A percentile compares a stretch with the other conserved stretches of the same genome.
phyloP scores from a whole-genome alignment of 1,140 invertebrate species.

The Ceratitis capitata region DNA sequence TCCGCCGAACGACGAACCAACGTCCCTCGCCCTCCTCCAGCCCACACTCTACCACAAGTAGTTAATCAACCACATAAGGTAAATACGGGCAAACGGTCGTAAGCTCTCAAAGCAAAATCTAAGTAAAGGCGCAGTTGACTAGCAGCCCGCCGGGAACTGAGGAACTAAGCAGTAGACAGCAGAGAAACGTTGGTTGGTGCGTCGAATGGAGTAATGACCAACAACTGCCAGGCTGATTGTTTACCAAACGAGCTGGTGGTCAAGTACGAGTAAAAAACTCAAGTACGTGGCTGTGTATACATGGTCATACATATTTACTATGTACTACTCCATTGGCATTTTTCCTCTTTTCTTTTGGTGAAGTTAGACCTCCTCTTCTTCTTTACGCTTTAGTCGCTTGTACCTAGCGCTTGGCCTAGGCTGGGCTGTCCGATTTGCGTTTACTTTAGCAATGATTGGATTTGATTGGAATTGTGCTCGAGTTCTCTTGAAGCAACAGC shows the following conservation, averaged over 20 bases:
- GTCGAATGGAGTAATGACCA: neutral
- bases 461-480: conserved; percentile 31
- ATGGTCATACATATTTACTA: neutral
- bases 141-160: neutral
- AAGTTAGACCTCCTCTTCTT: no score
- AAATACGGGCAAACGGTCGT: neutral
- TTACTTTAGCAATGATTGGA: conserved; percentile 15
- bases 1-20: neutral
- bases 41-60: neutral
- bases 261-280: conserved; percentile 23
- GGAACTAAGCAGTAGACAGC: no score
- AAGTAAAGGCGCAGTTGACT: neutral
- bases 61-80: neutral
- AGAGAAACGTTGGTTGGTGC: neutral
- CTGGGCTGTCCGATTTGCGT: conserved; percentile 23
- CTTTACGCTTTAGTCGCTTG: neutral
- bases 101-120: neutral
- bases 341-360: neutral
- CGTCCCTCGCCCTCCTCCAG: neutral
- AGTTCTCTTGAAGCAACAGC: conserved; percentile 1
- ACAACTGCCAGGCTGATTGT: neutral
- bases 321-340: neutral
- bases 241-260: conserved; percentile 13
- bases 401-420: neutral
- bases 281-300: no score